Evolutionary conservation across 2,797 vertebrate species (phyloP), one percentile per base, ranked within the genome.

Genomic region (Amblyraja radiata): DNA sequence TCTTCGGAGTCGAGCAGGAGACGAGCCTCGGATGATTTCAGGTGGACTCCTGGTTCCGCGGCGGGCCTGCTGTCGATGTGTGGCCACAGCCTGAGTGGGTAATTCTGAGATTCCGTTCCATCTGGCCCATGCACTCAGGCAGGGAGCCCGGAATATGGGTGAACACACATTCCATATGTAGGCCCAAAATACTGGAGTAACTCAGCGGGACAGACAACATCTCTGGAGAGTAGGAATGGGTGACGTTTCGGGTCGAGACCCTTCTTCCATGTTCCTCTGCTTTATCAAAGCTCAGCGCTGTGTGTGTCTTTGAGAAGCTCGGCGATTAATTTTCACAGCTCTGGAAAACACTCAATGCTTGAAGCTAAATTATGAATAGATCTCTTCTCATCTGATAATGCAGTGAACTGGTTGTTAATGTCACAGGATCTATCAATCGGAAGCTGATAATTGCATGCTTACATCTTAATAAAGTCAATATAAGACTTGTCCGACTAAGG

Each of bases 331-430:
- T 83, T 61, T 58, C 25, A 84, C 46, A 32, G 18, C 36, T 2
- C 9, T 88, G 28, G n/a, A 21, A 46, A 88, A 65, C 36, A 32
- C n/a, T 18, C n/a, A 25, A 25, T 8, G 61, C 61, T 68, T 88
- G 84, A 88, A 88, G 32, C 61, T 88, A 88, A 88, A 88, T 68
- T 32, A 36, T 88, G 58, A 83, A 83, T 32, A 16, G n/a, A 86
- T 86, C 83, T n/a, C n/a, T 14, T 86, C 28, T 86, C 58, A 86
- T 63, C 83, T 86, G 14, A 68, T 88, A 88, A 88, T 18, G 61
- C 61, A 65, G n/a, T 68, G 61, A 88, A 16, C 83, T 63, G 61
- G 61, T 88, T 68, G 61, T 88, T 88, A 36, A 88, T n/a, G 10
- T 73, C 21, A 88, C 84, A 36, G 65, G 54, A 21, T 9, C 58